Evolutionary conservation across 64 coral and sea anemone species (phyloP).

Genomic region (Montipora sp.): DNA sequence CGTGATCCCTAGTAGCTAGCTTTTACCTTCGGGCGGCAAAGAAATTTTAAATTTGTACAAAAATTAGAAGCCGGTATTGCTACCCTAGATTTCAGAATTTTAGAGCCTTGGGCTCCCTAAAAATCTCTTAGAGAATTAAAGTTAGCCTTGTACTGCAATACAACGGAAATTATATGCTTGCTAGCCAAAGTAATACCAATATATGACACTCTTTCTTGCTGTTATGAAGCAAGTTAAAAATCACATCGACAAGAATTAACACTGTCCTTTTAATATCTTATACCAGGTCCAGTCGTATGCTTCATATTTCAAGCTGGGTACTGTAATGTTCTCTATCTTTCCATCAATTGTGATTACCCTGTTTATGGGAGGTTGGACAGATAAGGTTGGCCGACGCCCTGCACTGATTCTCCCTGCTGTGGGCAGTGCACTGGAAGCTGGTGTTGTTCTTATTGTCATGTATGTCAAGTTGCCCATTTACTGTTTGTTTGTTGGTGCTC

Average conservation of each 20-base stretch:
- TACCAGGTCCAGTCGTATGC: slow-evolving; percentile 76
- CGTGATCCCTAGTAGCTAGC: too few relatives aligned
- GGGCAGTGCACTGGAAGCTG: slow-evolving; percentile 69
- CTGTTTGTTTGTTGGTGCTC: slow-evolving; percentile 75
- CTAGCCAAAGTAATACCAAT: too few relatives aligned
- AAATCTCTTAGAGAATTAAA: too few relatives aligned
- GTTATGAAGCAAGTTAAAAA: too few relatives aligned
- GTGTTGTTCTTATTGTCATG: slow-evolving; percentile 61
- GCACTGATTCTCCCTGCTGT: slow-evolving; percentile 50
- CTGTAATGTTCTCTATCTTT: slow-evolving; percentile 61
- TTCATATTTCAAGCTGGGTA: slow-evolving; percentile 79
- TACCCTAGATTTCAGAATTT: too few relatives aligned
- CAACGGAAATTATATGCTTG: too few relatives aligned
- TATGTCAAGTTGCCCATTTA: slow-evolving; percentile 77
- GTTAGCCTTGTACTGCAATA: too few relatives aligned
- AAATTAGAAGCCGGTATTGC: too few relatives aligned
- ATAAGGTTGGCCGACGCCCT: slow-evolving; percentile 71
- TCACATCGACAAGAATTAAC: not conserved
- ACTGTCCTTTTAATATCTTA: not conserved
- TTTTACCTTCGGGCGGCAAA: too few relatives aligned
- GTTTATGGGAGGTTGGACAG: slow-evolving; percentile 85
- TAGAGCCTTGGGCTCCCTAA: too few relatives aligned
- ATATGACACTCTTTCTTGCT: too few relatives aligned
- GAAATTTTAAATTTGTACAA: too few relatives aligned
- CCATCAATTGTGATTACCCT: slow-evolving; percentile 73